Base-by-base conservation (phyloP, 2,797 vertebrate species). In the Tarsius wallacei region DNA sequence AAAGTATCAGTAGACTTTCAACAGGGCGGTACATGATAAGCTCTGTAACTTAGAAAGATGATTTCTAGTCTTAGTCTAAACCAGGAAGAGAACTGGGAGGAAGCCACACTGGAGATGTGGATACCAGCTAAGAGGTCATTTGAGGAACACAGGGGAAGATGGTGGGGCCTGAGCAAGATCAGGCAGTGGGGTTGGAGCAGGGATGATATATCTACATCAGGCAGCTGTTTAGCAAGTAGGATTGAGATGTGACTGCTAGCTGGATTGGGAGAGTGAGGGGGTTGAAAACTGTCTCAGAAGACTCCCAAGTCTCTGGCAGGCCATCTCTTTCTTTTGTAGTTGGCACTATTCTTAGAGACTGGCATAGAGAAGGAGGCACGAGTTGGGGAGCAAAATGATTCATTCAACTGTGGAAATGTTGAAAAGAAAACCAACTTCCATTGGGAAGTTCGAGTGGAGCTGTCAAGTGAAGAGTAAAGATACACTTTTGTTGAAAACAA, bases 121-220 rank as follows among this genome's bases (percentile, higher is more conserved):
- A n/a, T 2, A 42, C 9, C 12, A 15, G 26, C 21, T 22, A 21
- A 74, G 74, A 70, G 19, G 64, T 51, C 11, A 9, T 7, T 16
- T 51, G 26, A 51, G 26, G 2, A 28, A 13, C 11, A 26, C 7
- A 51, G 80, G 36, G 24, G 8, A 12, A 61, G 49, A 47, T 15
- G 47, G n/a, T 9, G 9, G 9, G 5, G 1, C 26, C 36, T 15
- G 63, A 64, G 28, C 19, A 8, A 33, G 42, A 7, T n/a, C 16
- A 42, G 68, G 21, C 13, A 2, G 16, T 7, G 1, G 22, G 31
- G 33, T 10, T 21, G 42, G 33, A 31, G 42, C 13, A n/a, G 57
- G 19, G 0, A 0, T n/a, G 31, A n/a, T 3, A 0, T 21, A 15
- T 11, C 31, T 42, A 42, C 1, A 42, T 42, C 3, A 42, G 42